Conservation (phyloP, 2,113 vertebrate species). For the Glareola pratincola region DNA sequence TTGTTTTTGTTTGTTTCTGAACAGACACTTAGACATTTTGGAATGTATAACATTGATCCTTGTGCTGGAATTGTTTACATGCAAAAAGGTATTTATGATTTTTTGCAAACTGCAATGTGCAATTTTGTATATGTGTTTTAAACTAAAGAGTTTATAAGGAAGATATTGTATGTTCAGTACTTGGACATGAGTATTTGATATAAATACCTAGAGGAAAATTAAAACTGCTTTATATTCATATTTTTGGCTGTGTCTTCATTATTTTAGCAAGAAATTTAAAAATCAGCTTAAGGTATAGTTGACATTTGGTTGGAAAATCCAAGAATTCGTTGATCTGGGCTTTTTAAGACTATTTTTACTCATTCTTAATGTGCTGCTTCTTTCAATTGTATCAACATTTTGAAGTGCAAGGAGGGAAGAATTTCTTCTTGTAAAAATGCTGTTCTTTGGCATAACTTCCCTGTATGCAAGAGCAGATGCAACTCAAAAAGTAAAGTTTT, state of each 20-base stretch:
- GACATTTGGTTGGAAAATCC: not conserved
- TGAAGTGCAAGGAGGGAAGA: not conserved
- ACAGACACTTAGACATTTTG: conserved; percentile 55
- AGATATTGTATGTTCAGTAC: conserved; percentile 68
- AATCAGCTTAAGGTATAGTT: not conserved
- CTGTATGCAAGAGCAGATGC: not conserved
- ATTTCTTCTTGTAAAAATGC: not conserved
- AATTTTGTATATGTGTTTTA: conserved; percentile 74
- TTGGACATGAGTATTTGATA: conserved; percentile 70
- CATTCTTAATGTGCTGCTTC: not conserved
- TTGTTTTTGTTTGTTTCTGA: conserved; percentile 27
- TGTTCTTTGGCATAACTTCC: not conserved
- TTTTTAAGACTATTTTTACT: not conserved
- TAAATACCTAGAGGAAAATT: conserved; percentile 64
- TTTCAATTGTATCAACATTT: not conserved
- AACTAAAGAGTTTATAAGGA: conserved; percentile 69
- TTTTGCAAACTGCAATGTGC: conserved; percentile 70
- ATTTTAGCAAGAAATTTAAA: not conserved
- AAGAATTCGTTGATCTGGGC: not conserved
- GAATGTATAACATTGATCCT: conserved; percentile 70
- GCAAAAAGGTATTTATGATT: conserved; percentile 67
- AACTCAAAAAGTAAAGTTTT: not conserved
- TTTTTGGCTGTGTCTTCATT: conserved; percentile 19
- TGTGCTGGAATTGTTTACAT: conserved; percentile 73
- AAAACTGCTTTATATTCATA: conserved; percentile 73